These are phyloP conservation scores for Corythaixoides concolor DNA, from an alignment of 2,113 vertebrate species.

Conservation along the genomic window DNA sequence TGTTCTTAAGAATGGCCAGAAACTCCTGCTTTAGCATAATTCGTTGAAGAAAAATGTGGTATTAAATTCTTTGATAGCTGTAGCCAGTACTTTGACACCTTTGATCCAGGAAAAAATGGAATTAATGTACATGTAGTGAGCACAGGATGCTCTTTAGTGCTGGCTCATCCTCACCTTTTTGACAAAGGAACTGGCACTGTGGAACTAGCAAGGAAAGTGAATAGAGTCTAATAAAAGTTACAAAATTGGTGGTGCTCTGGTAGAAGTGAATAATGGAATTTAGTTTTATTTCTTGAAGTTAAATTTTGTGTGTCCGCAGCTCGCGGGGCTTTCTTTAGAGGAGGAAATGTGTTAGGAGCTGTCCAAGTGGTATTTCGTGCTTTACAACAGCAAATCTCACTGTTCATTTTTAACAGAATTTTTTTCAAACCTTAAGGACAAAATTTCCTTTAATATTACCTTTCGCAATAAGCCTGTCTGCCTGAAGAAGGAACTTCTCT, in stretches of 20 bases:
- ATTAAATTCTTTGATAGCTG: neutral
- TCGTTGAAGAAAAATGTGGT: neutral
- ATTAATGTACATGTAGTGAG: neutral
- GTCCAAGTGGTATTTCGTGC: neutral
- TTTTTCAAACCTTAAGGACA: neutral
- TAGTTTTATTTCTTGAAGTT: neutral
- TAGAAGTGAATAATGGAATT: neutral
- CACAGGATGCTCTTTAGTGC: neutral
- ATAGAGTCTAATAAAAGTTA: neutral
- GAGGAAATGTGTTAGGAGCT: neutral
- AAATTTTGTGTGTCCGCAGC: neutral
- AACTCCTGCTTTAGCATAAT: neutral
- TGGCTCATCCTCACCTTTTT: neutral
- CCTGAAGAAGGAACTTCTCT: neutral
- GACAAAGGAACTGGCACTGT: neutral
- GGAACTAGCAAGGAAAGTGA: neutral
- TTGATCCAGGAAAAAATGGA: neutral
- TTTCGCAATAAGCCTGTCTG: neutral
- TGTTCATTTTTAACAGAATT: neutral
- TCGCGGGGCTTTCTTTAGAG: neutral
- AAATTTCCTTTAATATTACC: neutral
- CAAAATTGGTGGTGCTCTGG: neutral
- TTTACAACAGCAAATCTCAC: neutral
- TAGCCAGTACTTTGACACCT: neutral
- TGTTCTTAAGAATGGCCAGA: neutral